A percentile compares a stretch with the other conserved stretches of the same genome.
phyloP scores from a whole-genome alignment of 2,113 vertebrate genomes.

The Poeciliopsis occidentalis region DNA sequence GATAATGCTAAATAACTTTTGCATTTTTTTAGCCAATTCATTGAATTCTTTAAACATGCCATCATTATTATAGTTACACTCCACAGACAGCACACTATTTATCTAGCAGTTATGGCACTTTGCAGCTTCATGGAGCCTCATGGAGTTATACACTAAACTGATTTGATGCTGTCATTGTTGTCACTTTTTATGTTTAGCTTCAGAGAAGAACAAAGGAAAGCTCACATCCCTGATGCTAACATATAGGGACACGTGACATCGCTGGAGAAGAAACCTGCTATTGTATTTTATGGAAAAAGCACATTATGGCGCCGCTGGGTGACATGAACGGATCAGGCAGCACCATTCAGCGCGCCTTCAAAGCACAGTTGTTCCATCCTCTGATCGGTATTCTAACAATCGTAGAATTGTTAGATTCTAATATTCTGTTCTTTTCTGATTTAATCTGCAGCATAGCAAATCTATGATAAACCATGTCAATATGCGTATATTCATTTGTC shows the following conservation, averaged over 20 bases:
- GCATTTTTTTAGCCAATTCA: too few species aligned
- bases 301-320: constrained; percentile 43
- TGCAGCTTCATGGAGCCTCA: not conserved
- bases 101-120: not conserved
- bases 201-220: constrained; percentile 45
- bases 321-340: constrained; percentile 56
- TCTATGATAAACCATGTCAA: not conserved
- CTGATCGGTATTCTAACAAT: not conserved
- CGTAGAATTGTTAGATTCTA: too few species aligned
- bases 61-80: not conserved
- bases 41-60: not conserved
- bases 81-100: not conserved
- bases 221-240: constrained; percentile 28
- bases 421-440: not conserved
- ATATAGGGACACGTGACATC: constrained; percentile 52
- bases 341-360: constrained; percentile 33
- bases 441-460: not conserved
- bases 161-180: too few species aligned
- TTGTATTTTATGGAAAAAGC: constrained; percentile 52
- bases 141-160: not conserved
- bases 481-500: not conserved
- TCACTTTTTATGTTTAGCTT: constrained; percentile 5
- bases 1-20: too few species aligned
- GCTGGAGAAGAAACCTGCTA: constrained; percentile 44
- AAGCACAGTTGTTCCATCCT: constrained; percentile 42